Percentiles rank a stretch among this genome's conserved stretches.
Conservation (phyloP, 2,113 vertebrate species). For the Anoplopoma fimbria region DNA sequence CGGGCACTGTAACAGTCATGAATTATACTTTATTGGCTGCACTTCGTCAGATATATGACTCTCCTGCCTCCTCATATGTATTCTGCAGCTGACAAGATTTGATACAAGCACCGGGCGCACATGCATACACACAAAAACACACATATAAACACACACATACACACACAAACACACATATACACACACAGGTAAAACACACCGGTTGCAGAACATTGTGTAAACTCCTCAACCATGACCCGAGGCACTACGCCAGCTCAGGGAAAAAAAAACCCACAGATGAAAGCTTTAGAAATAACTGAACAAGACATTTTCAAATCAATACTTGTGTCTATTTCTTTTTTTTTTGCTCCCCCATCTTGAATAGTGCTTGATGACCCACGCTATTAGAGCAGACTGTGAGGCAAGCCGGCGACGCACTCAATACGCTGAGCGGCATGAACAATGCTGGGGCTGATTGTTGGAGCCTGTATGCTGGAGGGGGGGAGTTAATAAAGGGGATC, state of each 20-base stretch:
- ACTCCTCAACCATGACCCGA: conserved; percentile 64
- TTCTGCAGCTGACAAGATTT: conserved; percentile 71
- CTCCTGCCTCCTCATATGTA: conserved; percentile 71
- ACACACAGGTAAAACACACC: conserved; percentile 27
- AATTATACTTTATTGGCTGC: conserved; percentile 81
- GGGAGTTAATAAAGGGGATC: conserved; percentile 78
- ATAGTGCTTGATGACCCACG: conserved; percentile 75
- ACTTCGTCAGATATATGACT: conserved; percentile 80
- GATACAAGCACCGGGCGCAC: conserved; percentile 67
- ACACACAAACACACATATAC: not conserved
- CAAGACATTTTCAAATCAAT: conserved; percentile 82
- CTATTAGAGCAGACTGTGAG: conserved; percentile 67
- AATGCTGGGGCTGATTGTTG: conserved; percentile 72
- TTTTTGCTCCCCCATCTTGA: conserved; percentile 43
- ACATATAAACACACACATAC: conserved; percentile 14
- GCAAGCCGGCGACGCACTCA: conserved; percentile 33
- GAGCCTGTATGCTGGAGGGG: conserved; percentile 62
- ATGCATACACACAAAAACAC: conserved; percentile 7
- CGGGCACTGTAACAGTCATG: conserved; percentile 76
- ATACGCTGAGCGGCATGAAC: conserved; percentile 49
- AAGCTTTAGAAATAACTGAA: conserved; percentile 77
- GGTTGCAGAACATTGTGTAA: conserved; percentile 66
- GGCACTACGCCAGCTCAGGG: conserved; percentile 51
- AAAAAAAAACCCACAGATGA: conserved; percentile 61
- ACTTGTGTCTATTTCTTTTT: conserved; percentile 60